Conservation (phyloP, 2,888 invertebrate genomes). For the Carabus problematicus region DNA sequence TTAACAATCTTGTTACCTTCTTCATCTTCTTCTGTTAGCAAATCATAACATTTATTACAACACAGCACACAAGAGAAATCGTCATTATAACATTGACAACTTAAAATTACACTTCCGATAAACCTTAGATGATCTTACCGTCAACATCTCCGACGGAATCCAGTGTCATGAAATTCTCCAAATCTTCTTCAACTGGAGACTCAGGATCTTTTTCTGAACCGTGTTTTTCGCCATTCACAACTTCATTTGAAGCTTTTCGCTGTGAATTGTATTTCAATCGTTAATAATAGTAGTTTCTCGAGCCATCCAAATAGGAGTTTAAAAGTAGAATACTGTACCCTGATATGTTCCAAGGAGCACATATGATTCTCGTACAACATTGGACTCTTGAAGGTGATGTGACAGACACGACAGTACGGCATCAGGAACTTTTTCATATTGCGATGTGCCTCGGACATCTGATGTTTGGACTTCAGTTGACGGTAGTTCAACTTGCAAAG, state of each 20-base stretch:
- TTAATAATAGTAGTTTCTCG: not conserved
- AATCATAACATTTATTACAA: conserved; percentile 44
- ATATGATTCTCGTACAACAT: conserved; percentile 87
- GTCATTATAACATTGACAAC: no score
- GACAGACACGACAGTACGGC: conserved; percentile 82
- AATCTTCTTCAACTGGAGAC: conserved; percentile 69
- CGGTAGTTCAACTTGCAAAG: conserved; percentile 59
- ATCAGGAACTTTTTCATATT: conserved; percentile 85
- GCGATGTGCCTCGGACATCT: conserved; percentile 79
- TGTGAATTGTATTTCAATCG: conserved; percentile 50
- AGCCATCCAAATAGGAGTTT: not conserved
- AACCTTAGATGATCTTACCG: no score
- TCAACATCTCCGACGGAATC: conserved; percentile 88
- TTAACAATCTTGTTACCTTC: conserved; percentile 63
- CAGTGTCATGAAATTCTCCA: conserved; percentile 87
- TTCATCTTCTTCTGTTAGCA: conserved; percentile 63
- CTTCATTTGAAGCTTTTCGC: conserved; percentile 65
- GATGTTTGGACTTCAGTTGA: conserved; percentile 73
- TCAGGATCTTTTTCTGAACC: conserved; percentile 63
- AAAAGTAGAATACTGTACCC: conserved; percentile 61
- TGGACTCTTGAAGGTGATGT: conserved; percentile 79
- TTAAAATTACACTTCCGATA: conserved; percentile 25
- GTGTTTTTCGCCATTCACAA: conserved; percentile 54
- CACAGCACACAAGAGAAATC: conserved; percentile 40
- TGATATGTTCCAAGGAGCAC: conserved; percentile 80